Evolutionary conservation across 2,888 invertebrate species (phyloP).

Genomic region (Stenchaetothrips biformis): DNA sequence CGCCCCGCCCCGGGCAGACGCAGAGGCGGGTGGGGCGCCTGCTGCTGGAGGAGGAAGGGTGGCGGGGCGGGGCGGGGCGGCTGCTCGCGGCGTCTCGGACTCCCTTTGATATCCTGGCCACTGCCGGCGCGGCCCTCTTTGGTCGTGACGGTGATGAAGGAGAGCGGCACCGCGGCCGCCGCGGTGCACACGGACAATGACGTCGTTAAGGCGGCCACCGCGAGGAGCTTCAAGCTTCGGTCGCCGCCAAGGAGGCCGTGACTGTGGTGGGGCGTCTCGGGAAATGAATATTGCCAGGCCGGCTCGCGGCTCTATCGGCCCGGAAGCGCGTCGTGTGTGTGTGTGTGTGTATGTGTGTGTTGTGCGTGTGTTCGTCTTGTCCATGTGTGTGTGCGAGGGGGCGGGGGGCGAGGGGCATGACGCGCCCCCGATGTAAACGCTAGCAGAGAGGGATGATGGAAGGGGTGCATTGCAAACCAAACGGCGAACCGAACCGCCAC

Average conservation of each 20-base stretch:
- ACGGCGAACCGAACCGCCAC: neutral
- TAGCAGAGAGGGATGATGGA: neutral
- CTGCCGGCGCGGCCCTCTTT: neutral
- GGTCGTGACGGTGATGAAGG: neutral
- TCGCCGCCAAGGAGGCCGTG: no score
- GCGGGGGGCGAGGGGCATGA: no score
- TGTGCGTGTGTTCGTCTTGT: no score
- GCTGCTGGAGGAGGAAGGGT: neutral
- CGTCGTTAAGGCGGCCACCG: neutral
- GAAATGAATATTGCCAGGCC: no score
- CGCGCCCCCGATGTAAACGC: neutral
- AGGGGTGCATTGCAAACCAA: neutral
- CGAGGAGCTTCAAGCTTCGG: no score
- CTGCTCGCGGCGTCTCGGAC: neutral
- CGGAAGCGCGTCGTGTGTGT: no score
- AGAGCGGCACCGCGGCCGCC: neutral
- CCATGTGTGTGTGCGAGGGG: no score
- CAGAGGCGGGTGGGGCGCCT: neutral
- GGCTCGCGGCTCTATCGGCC: no score
- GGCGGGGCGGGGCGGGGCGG: neutral
- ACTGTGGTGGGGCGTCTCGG: no score
- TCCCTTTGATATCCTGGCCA: conserved; percentile 1
- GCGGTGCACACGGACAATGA: neutral
- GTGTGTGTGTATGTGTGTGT: no score
- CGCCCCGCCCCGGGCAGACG: no score